Evolutionary conservation across 2,888 invertebrate species (phyloP).

Genomic region (Trichogramma evanescens): DNA sequence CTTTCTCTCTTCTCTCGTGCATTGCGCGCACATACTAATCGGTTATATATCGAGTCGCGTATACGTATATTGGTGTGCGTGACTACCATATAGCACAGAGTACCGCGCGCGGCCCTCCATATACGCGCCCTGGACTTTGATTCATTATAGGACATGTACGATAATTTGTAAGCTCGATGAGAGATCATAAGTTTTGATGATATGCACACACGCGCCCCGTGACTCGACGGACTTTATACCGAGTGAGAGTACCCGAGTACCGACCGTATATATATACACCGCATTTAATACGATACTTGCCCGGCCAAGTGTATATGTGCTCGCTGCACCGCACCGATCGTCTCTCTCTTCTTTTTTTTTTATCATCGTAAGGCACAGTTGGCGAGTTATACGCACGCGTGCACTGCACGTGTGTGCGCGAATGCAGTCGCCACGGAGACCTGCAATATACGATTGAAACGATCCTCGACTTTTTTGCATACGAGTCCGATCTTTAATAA

Average conservation of each 20-base stretch:
- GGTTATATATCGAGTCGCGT: neutral
- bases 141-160: conserved; percentile 23
- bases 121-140: neutral
- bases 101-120: neutral
- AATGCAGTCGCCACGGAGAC: no score
- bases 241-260: neutral
- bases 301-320: no score
- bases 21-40: neutral
- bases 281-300: no score
- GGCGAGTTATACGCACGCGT: no score
- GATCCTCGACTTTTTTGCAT: no score
- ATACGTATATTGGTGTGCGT: conserved; percentile 5
- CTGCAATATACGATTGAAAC: no score
- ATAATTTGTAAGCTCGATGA: conserved; percentile 26
- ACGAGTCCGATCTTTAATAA: no score
- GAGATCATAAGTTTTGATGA: conserved; percentile 24
- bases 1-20: neutral
- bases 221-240: conserved; percentile 9
- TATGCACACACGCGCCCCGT: conserved; percentile 6
- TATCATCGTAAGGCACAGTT: neutral
- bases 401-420: no score
- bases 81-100: conserved; percentile 9
- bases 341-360: neutral
- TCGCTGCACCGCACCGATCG: neutral
- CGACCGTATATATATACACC: neutral